phyloP scores from a whole-genome alignment of 2,113 vertebrate genomes.

The Melanostigma gelatinosum region DNA sequence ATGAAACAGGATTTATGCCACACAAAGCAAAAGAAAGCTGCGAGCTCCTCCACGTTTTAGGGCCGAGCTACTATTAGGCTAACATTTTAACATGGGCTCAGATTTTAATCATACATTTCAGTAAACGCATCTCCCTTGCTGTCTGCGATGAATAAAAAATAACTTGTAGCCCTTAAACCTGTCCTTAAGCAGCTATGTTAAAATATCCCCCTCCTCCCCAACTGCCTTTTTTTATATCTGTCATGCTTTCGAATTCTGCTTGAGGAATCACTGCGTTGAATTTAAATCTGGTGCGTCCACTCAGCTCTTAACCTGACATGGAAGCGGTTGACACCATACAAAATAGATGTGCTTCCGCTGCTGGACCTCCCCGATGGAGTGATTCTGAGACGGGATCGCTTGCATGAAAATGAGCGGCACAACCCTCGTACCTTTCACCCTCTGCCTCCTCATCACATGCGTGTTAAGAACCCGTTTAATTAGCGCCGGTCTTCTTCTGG shows the following conservation, averaged over 20 bases:
- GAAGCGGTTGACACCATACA: background rate
- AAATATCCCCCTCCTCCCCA: background rate
- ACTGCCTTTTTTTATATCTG: constrained; percentile 22
- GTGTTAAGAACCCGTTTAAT: constrained; percentile 35
- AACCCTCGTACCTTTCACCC: background rate
- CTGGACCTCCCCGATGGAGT: background rate
- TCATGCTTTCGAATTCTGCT: constrained; percentile 14
- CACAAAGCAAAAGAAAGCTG: constrained; percentile 35
- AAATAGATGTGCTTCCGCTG: constrained; percentile 6
- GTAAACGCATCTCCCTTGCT: constrained; percentile 31
- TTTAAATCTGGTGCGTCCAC: constrained; percentile 9
- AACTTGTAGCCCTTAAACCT: constrained; percentile 47
- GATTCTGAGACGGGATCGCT: background rate
- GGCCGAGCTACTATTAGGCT: background rate
- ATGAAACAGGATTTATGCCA: constrained; percentile 44
- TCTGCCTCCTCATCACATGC: background rate
- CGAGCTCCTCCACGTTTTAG: background rate
- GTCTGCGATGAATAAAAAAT: constrained; percentile 51
- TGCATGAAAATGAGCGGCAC: background rate
- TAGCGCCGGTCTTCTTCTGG: constrained; percentile 2
- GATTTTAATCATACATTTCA: constrained; percentile 17
- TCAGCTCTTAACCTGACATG: constrained; percentile 11
- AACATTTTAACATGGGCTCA: constrained; percentile 7
- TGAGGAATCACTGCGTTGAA: constrained; percentile 7
- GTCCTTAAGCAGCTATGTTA: constrained; percentile 51